Base-by-base conservation (phyloP, 2,888 invertebrate species). In the Bruchidius siliquastri region DNA sequence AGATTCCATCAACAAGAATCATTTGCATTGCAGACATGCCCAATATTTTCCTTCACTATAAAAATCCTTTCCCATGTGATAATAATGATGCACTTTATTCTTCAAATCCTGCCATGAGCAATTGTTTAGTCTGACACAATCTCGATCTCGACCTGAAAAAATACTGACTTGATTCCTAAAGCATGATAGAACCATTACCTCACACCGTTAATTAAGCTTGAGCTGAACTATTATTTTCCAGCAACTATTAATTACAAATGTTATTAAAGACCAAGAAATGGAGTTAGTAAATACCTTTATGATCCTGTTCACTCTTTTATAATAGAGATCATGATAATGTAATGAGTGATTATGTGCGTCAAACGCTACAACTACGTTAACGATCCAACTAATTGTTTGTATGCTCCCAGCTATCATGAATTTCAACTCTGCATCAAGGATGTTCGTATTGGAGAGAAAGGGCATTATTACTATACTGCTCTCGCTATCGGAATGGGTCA, bases 251-350 rank as follows among this genome's bases (percentile, higher is more conserved):
- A 49, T 49, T 49, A 13, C 49, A 49, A 18, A 13, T 49, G 49
- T 13, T 49, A 49, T 49, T 49, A 49, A 18, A 49, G 49, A 8
- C 49, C 49, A 49, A 49, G 49, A 49, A 22, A 21, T 10, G 20
- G 20, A 68, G 22, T 68, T n/a, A 68, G 68, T 68, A 68, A 68
- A 68, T 68, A 68, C 68, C 68, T 18, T 68, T 68, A 21, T 68
- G 20, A 8, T 68, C 21, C 8, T 22, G 20, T 6, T n/a, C 8
- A 21, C 22, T 20, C 68, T 68, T n/a, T 21, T 22, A 18, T 49
- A 21, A 22, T 22, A 21, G 68, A 22, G 68, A 68, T 68, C 68
- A 68, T 68, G 68, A 68, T 68, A 68, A 13, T 21, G 21, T 68
- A 21, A 68, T 68, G 68, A 68, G 22, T 68, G 3, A 68, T 68